These are phyloP conservation scores for Diprion similis DNA, from an alignment of 1,140 invertebrate species.

Conservation along the genomic window DNA sequence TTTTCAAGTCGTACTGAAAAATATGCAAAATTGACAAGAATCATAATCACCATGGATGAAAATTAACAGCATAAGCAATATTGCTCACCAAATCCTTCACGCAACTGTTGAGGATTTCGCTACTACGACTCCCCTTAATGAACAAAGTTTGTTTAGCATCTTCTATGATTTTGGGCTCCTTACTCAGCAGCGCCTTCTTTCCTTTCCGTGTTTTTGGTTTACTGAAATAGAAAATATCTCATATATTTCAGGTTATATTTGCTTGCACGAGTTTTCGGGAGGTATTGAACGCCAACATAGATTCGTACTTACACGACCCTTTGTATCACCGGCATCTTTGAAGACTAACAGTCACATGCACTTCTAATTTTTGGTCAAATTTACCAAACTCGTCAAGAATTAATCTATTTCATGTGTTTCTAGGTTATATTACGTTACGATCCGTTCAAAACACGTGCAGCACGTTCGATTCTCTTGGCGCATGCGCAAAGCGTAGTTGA, in stretches of 20 bases:
- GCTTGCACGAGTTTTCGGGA: not conserved
- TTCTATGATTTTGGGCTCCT: constrained; percentile 90
- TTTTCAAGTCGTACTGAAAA: constrained; percentile 80
- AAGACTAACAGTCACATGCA: not conserved
- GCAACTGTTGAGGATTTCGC: constrained; percentile 74
- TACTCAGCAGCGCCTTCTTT: constrained; percentile 81
- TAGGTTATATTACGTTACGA: not conserved
- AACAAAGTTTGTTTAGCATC: constrained; percentile 86
- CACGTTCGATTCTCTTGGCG: not conserved
- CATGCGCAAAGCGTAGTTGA: not conserved
- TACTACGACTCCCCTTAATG: constrained; percentile 85
- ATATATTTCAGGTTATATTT: constrained; percentile 15
- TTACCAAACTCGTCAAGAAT: not conserved
- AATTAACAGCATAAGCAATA: not conserved
- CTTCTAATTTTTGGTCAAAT: no score
- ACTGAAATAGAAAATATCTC: constrained; percentile 61
- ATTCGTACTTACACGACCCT: constrained; percentile 56
- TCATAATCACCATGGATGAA: constrained; percentile 15
- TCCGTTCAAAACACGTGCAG: not conserved
- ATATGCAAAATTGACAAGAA: not conserved
- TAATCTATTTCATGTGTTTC: not conserved
- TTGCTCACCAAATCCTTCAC: constrained; percentile 86
- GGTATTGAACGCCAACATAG: not conserved
- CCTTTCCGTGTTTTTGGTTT: constrained; percentile 90
- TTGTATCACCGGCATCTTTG: constrained; percentile 53